phyloP scores from a whole-genome alignment of 2,113 vertebrate genomes.

The Euleptes europaea region DNA sequence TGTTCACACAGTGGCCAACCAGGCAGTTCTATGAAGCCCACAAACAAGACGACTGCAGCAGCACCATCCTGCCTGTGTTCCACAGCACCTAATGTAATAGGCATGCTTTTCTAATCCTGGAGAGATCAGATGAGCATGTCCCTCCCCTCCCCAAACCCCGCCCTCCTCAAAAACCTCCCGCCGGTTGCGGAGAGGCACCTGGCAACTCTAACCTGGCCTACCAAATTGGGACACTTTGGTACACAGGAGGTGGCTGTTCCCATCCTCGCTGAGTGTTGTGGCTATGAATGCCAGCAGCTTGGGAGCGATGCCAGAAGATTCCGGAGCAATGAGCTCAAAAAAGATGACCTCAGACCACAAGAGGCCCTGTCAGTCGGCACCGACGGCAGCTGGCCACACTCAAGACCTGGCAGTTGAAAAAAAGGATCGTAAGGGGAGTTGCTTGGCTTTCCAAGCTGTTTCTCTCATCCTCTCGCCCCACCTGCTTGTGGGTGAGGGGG shows the following conservation, averaged over 20 bases:
- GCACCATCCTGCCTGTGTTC: no score
- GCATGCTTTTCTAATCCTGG: no score
- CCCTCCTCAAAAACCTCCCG: no score
- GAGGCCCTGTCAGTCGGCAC: conserved; percentile 11
- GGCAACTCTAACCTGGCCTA: no score
- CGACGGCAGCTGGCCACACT: conserved; percentile 6
- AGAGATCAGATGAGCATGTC: no score
- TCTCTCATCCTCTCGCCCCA: conserved; percentile 12
- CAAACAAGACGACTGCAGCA: no score
- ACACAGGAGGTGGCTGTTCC: neutral
- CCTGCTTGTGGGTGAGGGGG: neutral
- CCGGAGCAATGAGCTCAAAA: conserved; percentile 17
- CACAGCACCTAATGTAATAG: no score
- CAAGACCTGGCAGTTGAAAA: conserved; percentile 12
- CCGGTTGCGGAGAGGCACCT: no score
- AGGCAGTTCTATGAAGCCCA: no score
- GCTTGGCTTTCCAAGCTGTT: neutral
- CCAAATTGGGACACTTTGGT: neutral
- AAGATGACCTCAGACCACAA: conserved; percentile 34
- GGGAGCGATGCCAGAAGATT: conserved; percentile 22
- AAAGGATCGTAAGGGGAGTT: neutral
- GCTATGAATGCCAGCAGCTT: neutral
- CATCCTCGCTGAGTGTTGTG: neutral
- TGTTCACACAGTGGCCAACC: no score
- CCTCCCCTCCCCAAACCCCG: no score